Base-by-base conservation (phyloP, 64 coral and sea anemone species). In the Dendrophyllia cribrosa region DNA sequence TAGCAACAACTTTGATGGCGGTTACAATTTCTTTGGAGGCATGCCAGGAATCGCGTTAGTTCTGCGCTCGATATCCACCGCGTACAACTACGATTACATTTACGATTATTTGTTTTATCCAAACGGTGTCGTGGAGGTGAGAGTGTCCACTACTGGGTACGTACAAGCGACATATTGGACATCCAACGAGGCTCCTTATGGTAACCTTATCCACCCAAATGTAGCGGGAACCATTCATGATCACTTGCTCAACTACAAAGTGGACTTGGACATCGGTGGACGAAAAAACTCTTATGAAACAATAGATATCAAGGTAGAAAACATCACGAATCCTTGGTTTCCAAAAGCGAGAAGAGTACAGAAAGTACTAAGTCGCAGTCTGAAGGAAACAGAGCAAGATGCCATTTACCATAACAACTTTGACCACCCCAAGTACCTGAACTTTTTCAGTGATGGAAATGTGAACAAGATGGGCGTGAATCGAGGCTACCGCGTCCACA, bases 21-120 rank as follows among this genome's bases (percentile, higher is more conserved):
- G 88, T 9, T 97, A 91, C 62, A 87, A 63, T n/a, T 97, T 93
- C 44, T 97, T 94, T 13, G 95, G 95, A 12, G 95, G 95, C 20
- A 77, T 91, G 68, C 82, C 82, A 1, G 67, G 79, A 8, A 90
- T n/a, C 50, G 91, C 80, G 11, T 59, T 97, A 6, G 75, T 91
- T 20, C n/a, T 97, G 58, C 91, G 95, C 2, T 78, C 87, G 5
- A 43, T 94, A 15, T 50, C 88, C 7, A 88, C 92, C 16, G 23
- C 83, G 3, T 97, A 84, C 51, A 94, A 97, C 76, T 94, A 94
- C 12, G 95, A 97, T 65, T 94, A 94, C 26, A 70, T 93, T 23
- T 91, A 63, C 58, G 95, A 97, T 82, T 97, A 91, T 34, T 46
- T 94, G 43, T 97, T 97, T 51, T 91, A 97, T 34, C 88, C 66